A percentile compares a stretch with the other conserved stretches of the same genome.
These are phyloP conservation scores for Hystrix cristata DNA, from an alignment of 2,113 vertebrate genomes.

Conservation along the genomic window DNA sequence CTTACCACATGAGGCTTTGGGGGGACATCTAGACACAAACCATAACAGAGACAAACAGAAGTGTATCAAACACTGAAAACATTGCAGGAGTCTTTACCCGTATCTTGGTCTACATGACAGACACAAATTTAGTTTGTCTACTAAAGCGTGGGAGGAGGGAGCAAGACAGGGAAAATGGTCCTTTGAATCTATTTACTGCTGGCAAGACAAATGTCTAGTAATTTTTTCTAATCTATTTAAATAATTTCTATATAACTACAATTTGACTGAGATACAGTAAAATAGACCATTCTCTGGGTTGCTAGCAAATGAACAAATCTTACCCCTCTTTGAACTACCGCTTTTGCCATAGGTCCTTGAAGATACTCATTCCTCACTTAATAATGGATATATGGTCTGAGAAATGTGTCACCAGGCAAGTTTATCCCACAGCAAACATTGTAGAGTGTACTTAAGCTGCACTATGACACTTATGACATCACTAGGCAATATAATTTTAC, in stretches of 20 bases:
- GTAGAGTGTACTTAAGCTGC: not conserved
- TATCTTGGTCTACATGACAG: not conserved
- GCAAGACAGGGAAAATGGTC: not conserved
- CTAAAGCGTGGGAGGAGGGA: not conserved
- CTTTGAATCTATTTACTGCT: not conserved
- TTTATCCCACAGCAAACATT: not conserved
- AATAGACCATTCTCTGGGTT: not conserved
- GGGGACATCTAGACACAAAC: too few relatives aligned
- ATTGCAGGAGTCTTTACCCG: not conserved
- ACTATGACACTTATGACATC: not conserved
- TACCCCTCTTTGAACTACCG: not conserved
- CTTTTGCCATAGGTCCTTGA: not conserved
- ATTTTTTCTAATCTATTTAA: constrained; percentile 50
- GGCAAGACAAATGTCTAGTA: constrained; percentile 8
- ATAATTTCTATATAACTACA: not conserved
- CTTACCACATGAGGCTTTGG: too few relatives aligned
- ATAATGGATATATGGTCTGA: not conserved
- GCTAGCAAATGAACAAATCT: not conserved
- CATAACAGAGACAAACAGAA: not conserved
- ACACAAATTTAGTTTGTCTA: not conserved
- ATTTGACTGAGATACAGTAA: constrained; percentile 4
- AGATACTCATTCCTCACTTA: not conserved
- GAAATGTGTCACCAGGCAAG: not conserved
- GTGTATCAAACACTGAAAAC: not conserved
- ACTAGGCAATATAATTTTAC: not conserved